Evolutionary conservation across 2,888 invertebrate genomes (phyloP).

Genomic region (Drosophila anomelani): DNA sequence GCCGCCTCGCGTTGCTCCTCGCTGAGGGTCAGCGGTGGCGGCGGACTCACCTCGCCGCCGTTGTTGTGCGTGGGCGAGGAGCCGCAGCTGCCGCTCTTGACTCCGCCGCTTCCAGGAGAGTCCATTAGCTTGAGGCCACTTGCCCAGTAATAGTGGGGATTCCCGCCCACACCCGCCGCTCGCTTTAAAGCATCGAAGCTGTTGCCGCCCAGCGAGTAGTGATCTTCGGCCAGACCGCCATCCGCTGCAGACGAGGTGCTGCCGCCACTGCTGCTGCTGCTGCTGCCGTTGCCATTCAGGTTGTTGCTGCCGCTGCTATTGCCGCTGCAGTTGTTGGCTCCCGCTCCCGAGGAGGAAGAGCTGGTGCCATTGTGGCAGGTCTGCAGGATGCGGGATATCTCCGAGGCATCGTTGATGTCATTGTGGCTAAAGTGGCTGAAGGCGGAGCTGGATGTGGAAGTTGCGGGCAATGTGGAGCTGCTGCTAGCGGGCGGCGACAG

Average conservation of each 20-base stretch:
- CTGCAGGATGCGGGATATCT: slow-evolving; percentile 84
- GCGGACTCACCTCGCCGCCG: slow-evolving; percentile 16
- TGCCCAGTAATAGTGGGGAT: slow-evolving; percentile 64
- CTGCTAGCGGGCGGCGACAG: slow-evolving; percentile 9
- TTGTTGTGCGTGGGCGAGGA: slow-evolving; percentile 44
- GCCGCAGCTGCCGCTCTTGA: slow-evolving; percentile 36
- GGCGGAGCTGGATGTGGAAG: slow-evolving; percentile 28
- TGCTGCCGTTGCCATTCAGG: slow-evolving; percentile 54
- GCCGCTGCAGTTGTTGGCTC: background rate
- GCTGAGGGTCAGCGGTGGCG: slow-evolving; percentile 57
- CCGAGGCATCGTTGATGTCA: slow-evolving; percentile 84
- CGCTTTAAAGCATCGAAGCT: slow-evolving; percentile 78
- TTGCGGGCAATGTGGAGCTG: slow-evolving; percentile 26
- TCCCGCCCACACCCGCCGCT: slow-evolving; percentile 49
- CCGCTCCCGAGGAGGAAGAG: slow-evolving; percentile 12
- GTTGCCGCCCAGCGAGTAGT: slow-evolving; percentile 50
- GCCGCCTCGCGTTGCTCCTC: slow-evolving; percentile 88
- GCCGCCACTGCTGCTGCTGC: slow-evolving; percentile 7
- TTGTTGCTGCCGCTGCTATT: slow-evolving; percentile 18
- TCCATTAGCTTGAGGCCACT: slow-evolving; percentile 50
- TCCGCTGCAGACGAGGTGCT: slow-evolving; percentile 8
- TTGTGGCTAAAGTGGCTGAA: slow-evolving; percentile 74
- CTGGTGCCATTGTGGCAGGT: slow-evolving; percentile 84
- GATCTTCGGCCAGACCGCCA: slow-evolving; percentile 38
- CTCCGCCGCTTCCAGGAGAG: background rate